These are phyloP conservation scores for Origma solitaria DNA, from an alignment of 2,113 vertebrate genomes.

Conservation along the genomic window DNA sequence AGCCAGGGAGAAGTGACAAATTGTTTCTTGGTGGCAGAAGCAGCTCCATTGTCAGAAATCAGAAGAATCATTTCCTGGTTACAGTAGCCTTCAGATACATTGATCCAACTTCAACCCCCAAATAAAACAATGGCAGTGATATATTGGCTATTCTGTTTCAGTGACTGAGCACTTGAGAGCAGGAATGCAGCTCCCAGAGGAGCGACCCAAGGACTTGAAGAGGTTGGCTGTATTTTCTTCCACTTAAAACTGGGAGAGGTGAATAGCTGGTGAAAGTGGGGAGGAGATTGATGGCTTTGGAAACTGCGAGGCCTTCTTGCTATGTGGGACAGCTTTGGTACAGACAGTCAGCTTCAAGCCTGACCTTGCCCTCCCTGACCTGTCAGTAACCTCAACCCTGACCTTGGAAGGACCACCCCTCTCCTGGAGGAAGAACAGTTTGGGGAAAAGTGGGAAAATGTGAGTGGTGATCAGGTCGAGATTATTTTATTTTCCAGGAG, in stretches of 20 bases:
- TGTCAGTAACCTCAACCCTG: conserved; percentile 15
- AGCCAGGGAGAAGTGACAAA: not conserved
- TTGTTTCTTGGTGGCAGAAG: not conserved
- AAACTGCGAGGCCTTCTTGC: conserved; percentile 1
- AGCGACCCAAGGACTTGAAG: not conserved
- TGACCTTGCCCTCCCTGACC: conserved; percentile 23
- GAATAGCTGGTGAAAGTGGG: conserved; percentile 1
- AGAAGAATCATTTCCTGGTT: not conserved
- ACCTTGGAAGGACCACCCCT: conserved; percentile 12
- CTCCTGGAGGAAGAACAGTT: not conserved
- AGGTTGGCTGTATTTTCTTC: conserved; percentile 33
- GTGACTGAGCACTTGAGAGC: conserved; percentile 7
- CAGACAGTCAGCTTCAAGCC: not conserved
- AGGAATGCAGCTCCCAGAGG: conserved; percentile 1
- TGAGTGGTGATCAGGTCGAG: not conserved
- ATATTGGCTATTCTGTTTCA: not conserved
- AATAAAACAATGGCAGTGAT: not conserved
- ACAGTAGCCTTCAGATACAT: not conserved
- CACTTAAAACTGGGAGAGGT: conserved; percentile 13
- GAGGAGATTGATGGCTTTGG: conserved; percentile 46
- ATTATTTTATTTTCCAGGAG: not conserved
- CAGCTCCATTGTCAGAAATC: not conserved
- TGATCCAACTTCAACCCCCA: not conserved
- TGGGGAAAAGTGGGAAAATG: not conserved
- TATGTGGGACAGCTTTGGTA: conserved; percentile 3